Evolutionary conservation across 2,797 vertebrate genomes (phyloP).

Genomic region (Anguilla marmorata): DNA sequence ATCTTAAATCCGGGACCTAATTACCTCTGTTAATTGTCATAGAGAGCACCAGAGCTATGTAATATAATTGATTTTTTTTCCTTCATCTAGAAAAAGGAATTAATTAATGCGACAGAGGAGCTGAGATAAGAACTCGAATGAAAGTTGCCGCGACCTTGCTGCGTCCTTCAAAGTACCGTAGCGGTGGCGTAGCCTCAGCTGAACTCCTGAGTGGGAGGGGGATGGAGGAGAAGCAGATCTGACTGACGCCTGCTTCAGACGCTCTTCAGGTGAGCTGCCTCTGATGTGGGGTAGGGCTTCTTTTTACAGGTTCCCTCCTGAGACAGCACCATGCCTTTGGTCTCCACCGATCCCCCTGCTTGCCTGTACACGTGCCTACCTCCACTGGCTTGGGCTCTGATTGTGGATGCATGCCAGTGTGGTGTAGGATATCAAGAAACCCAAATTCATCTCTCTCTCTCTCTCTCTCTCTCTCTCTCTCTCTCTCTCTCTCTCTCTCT

Average conservation of each 20-base stretch:
- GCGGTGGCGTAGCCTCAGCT: not conserved
- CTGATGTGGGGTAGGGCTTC: not conserved
- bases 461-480: no score
- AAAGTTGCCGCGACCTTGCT: not conserved
- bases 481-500: constrained; percentile 30
- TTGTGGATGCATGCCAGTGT: not conserved
- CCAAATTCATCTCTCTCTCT: constrained; percentile 18
- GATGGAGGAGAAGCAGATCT: not conserved
- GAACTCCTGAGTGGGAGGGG: not conserved
- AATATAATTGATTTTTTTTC: not conserved
- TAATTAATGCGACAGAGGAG: not conserved
- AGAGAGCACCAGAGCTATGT: not conserved
- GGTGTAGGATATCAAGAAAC: constrained; percentile 47
- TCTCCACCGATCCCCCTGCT: not conserved
- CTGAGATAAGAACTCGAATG: constrained; percentile 7
- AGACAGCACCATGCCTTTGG: not conserved
- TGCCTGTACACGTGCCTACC: not conserved
- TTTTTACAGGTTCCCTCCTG: not conserved
- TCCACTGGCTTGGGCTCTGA: not conserved
- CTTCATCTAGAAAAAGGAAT: constrained; percentile 5
- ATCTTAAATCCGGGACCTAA: not conserved
- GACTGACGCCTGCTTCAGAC: not conserved
- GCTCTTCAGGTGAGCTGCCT: not conserved
- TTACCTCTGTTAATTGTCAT: not conserved
- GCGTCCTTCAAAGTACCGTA: not conserved